phyloP scores from a whole-genome alignment of 2,888 invertebrate genomes.

The Hemicrepidius hirtus region DNA sequence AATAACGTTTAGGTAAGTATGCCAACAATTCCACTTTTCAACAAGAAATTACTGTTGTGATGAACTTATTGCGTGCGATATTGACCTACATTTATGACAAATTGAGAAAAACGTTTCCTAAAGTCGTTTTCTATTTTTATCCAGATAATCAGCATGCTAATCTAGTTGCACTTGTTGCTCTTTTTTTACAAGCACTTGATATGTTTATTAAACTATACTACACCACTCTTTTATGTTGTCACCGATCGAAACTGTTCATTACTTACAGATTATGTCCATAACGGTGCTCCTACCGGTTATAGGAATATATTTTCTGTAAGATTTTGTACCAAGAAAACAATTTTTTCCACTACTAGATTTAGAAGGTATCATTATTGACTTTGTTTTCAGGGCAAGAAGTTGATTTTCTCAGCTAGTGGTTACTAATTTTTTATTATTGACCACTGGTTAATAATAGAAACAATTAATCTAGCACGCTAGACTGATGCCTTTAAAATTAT shows the following conservation, averaged over 20 bases:
- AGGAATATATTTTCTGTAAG: too few relatives aligned
- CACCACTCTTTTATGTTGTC: neutral
- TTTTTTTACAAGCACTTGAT: neutral
- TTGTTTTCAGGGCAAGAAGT: too few relatives aligned
- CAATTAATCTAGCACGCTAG: too few relatives aligned
- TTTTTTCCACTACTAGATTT: too few relatives aligned
- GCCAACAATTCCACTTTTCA: constrained; percentile 18
- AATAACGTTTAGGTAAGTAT: constrained; percentile 14
- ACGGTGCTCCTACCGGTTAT: constrained; percentile 13
- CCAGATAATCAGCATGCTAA: neutral
- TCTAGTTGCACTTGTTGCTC: neutral
- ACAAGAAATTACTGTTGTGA: constrained; percentile 2
- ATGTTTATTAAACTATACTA: constrained; percentile 6
- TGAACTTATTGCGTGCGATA: constrained; percentile 31
- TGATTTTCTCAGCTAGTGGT: too few relatives aligned
- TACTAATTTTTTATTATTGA: too few relatives aligned
- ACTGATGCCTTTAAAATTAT: too few relatives aligned
- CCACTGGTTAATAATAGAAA: too few relatives aligned
- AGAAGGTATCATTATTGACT: too few relatives aligned
- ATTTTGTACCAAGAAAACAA: neutral
- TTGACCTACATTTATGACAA: constrained; percentile 30
- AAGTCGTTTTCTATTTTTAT: constrained; percentile 22
- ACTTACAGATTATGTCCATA: constrained; percentile 6
- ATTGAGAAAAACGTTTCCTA: constrained; percentile 6
- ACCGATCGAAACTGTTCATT: constrained; percentile 1